Conservation (phyloP, 2,113 vertebrate genomes). For the Dromas ardeola region DNA sequence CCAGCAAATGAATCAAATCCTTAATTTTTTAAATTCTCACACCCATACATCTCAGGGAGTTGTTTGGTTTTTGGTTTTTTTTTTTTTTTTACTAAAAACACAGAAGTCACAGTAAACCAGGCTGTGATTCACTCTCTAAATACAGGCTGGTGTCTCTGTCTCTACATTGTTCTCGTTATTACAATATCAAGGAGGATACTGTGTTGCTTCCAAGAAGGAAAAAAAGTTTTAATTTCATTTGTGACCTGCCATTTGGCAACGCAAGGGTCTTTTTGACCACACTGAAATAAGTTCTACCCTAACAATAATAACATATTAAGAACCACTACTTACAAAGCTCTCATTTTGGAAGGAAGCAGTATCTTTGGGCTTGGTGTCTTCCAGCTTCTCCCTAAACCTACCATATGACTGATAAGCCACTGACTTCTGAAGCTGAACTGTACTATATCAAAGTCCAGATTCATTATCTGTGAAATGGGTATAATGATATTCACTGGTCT, state of each 20-base stretch:
- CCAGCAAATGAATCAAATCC: neutral
- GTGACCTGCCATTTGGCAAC: neutral
- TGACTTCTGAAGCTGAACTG: neutral
- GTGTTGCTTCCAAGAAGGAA: neutral
- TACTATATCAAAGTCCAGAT: neutral
- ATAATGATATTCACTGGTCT: neutral
- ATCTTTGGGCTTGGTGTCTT: neutral
- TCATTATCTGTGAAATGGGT: neutral
- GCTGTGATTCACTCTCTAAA: neutral
- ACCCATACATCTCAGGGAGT: neutral
- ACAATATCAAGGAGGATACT: neutral
- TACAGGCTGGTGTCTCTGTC: neutral
- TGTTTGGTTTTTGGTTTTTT: neutral
- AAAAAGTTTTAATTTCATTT: neutral
- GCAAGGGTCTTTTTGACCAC: neutral
- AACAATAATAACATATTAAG: neutral
- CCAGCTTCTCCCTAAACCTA: neutral
- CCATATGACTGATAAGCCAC: neutral
- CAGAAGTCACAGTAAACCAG: neutral
- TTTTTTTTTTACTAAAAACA: neutral
- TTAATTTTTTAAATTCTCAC: neutral
- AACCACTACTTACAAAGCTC: neutral
- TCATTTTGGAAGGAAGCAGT: neutral
- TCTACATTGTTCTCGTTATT: neutral
- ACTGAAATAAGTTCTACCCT: neutral